A percentile compares a stretch with the other conserved stretches of the same genome.
These are phyloP conservation scores for Tor tambroides DNA, from an alignment of 2,113 vertebrate species.

Conservation along the genomic window DNA sequence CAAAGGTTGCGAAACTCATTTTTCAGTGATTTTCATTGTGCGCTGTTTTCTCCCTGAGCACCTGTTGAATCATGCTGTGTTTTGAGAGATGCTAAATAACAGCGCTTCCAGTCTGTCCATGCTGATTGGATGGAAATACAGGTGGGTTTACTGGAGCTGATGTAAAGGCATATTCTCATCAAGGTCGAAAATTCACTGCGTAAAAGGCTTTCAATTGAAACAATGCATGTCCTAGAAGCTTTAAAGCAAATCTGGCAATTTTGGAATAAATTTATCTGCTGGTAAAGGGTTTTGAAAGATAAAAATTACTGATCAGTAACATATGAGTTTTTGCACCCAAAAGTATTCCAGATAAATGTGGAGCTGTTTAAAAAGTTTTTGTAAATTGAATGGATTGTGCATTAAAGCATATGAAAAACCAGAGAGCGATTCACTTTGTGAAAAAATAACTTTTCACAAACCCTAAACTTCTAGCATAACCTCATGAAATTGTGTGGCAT, in stretches of 20 bases:
- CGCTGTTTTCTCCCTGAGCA: not conserved
- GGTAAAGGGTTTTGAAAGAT: not conserved
- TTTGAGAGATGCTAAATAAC: constrained; percentile 24
- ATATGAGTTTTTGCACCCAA: not conserved
- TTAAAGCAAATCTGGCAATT: constrained; percentile 10
- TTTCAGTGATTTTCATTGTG: not conserved
- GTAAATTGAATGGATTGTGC: not conserved
- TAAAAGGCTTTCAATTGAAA: not conserved
- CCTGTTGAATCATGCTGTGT: constrained; percentile 14
- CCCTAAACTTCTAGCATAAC: too few species aligned
- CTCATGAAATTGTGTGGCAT: not conserved
- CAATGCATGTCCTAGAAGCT: not conserved
- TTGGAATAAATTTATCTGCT: not conserved
- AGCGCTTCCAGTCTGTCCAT: not conserved
- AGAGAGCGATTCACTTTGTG: not conserved
- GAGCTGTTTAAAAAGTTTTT: not conserved
- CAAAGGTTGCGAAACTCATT: constrained; percentile 7
- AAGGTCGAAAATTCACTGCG: not conserved
- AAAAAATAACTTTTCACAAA: not conserved
- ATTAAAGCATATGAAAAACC: not conserved
- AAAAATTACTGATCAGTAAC: not conserved
- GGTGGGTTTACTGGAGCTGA: not conserved
- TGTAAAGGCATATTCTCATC: not conserved
- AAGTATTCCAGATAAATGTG: not conserved
- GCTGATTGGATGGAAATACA: not conserved